These are phyloP conservation scores for Telenomus remus DNA, from an alignment of 1,140 invertebrate genomes.

Conservation along the genomic window DNA sequence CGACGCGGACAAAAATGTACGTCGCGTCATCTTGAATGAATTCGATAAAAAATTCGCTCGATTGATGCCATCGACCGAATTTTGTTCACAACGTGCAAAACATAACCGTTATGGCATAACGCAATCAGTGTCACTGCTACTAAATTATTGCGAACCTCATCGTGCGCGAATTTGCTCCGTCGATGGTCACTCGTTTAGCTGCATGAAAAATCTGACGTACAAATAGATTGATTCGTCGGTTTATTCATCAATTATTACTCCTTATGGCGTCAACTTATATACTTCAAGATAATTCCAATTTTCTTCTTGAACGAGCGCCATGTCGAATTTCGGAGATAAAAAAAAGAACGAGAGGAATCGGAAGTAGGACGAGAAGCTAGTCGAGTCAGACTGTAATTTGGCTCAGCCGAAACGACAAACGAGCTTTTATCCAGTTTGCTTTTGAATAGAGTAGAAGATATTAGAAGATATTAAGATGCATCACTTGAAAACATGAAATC, in stretches of 20 bases:
- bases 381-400: conserved; percentile 61
- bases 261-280: conserved; percentile 58
- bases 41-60: too few relatives aligned
- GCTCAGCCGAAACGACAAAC: conserved; percentile 62
- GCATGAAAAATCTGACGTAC: conserved; percentile 8
- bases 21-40: too few relatives aligned
- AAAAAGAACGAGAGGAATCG: conserved; percentile 9
- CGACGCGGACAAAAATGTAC: conserved; percentile 12
- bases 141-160: conserved; percentile 2
- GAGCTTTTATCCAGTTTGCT: conserved; percentile 53
- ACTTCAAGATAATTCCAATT: conserved; percentile 70
- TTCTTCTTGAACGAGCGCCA: conserved; percentile 60
- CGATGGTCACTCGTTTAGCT: too few relatives aligned
- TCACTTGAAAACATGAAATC: conserved; percentile 52
- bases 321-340: conserved; percentile 47
- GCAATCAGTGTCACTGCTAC: not conserved
- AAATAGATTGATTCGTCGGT: conserved; percentile 54
- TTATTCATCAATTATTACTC: conserved; percentile 63
- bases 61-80: not conserved
- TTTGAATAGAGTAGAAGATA: conserved; percentile 62
- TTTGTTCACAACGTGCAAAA: not conserved
- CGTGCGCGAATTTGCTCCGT: too few relatives aligned
- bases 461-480: conserved; percentile 66
- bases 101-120: not conserved
- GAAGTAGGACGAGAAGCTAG: conserved; percentile 32